Conservation (phyloP, 2,888 invertebrate genomes). For the Uropetala carovei region DNA sequence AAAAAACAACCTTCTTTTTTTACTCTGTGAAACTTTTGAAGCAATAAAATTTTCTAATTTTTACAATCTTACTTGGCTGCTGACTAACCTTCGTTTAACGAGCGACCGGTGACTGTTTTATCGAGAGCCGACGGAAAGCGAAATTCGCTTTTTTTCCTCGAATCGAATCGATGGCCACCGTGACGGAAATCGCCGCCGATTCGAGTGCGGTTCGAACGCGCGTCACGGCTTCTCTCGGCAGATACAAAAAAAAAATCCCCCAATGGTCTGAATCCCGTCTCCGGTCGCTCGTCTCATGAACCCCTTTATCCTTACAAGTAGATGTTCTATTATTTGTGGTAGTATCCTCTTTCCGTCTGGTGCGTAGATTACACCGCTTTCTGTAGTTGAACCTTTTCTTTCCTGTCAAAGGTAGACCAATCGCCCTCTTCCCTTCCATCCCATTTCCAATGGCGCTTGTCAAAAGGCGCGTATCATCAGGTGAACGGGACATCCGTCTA, state of each 20-base stretch:
- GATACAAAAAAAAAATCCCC: background rate
- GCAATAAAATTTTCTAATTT: slow-evolving; percentile 56
- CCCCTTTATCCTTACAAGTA: background rate
- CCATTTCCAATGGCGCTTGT: background rate
- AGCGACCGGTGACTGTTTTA: background rate
- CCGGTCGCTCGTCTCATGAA: background rate
- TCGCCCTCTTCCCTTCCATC: background rate
- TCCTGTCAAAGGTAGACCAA: background rate
- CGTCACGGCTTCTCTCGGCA: background rate
- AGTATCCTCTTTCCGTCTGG: slow-evolving; percentile 30
- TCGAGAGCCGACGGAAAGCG: background rate
- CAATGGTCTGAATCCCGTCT: background rate
- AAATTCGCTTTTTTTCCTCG: background rate
- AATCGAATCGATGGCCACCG: too few species aligned
- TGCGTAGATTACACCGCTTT: slow-evolving; percentile 29
- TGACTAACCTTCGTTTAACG: slow-evolving; percentile 47
- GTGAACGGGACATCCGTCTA: slow-evolving; percentile 25
- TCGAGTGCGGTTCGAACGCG: background rate
- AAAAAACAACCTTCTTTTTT: slow-evolving; percentile 40
- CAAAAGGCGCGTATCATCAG: background rate
- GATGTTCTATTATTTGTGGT: background rate
- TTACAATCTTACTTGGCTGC: slow-evolving; percentile 59
- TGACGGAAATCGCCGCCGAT: background rate
- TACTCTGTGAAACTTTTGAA: slow-evolving; percentile 62
- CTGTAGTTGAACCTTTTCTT: background rate